Evolutionary conservation across 2,888 invertebrate species (phyloP).

Genomic region (Adineta ricciae): DNA sequence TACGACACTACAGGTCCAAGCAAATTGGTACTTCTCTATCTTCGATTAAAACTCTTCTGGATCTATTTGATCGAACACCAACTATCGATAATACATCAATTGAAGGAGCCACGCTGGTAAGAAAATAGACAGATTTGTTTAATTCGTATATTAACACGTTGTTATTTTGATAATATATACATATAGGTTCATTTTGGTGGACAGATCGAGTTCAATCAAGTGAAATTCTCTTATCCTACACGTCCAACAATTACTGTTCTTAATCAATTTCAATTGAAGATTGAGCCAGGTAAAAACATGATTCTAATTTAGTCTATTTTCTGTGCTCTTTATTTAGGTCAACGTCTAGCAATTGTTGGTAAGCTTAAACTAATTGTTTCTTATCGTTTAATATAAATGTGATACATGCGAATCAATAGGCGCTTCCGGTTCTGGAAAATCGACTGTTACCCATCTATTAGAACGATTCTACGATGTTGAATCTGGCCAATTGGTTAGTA

Average conservation of each 20-base stretch:
- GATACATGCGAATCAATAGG: too few species aligned
- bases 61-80: not conserved
- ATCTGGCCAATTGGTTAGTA: not conserved
- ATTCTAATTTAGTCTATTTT: not conserved
- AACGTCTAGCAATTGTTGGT: not conserved
- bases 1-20: not conserved
- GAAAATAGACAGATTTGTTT: slow-evolving; percentile 36
- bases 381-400: too few species aligned
- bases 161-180: not conserved
- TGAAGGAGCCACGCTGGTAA: not conserved
- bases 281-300: not conserved
- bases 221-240: too few species aligned
- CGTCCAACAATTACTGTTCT: too few species aligned
- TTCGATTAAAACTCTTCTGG: not conserved
- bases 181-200: too few species aligned
- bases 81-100: not conserved
- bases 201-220: too few species aligned
- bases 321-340: not conserved
- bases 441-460: not conserved
- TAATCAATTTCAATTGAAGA: too few species aligned
- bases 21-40: not conserved
- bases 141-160: slow-evolving; percentile 38
- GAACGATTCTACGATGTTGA: not conserved
- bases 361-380: not conserved
- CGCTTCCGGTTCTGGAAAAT: not conserved